These are phyloP conservation scores for Mechanitis mazaeus DNA, from an alignment of 2,888 invertebrate genomes.

Conservation along the genomic window DNA sequence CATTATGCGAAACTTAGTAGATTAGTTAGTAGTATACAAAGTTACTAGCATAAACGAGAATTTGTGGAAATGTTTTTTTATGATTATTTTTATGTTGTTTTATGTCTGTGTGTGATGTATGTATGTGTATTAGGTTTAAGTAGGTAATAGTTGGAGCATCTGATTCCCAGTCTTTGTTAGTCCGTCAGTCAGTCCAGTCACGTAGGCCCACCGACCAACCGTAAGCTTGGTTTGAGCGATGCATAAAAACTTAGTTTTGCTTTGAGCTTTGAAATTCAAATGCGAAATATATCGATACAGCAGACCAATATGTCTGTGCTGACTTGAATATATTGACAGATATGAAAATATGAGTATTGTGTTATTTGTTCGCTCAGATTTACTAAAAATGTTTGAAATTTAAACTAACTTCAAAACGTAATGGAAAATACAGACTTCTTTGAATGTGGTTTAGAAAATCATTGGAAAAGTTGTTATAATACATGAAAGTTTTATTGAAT, in stretches of 20 bases:
- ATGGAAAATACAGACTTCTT: not conserved
- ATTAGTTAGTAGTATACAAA: no score
- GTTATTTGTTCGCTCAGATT: conserved; percentile 17
- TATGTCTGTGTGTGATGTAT: no score
- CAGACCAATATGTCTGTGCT: conserved; percentile 48
- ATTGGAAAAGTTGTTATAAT: not conserved
- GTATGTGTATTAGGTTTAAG: not conserved
- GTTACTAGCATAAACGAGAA: no score
- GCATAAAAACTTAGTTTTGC: conserved; percentile 72
- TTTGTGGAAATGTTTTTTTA: no score
- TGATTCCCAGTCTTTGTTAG: conserved; percentile 41
- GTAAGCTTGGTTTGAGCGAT: conserved; percentile 72
- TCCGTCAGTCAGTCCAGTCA: conserved; percentile 61
- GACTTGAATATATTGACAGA: conserved; percentile 29
- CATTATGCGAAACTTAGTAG: no score
- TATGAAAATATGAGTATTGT: conserved; percentile 21
- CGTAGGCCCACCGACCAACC: conserved; percentile 58
- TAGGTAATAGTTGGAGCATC: not conserved
- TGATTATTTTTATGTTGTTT: no score
- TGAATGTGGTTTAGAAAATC: not conserved
- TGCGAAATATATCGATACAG: conserved; percentile 57
- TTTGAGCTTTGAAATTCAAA: conserved; percentile 73
- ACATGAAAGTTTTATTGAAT: not conserved
- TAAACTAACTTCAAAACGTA: not conserved
- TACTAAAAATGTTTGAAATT: not conserved